Percentiles rank a stretch among this genome's conserved stretches.
phyloP scores from a whole-genome alignment of 2,888 invertebrate genomes.

The Hemicrepidius hirtus region DNA sequence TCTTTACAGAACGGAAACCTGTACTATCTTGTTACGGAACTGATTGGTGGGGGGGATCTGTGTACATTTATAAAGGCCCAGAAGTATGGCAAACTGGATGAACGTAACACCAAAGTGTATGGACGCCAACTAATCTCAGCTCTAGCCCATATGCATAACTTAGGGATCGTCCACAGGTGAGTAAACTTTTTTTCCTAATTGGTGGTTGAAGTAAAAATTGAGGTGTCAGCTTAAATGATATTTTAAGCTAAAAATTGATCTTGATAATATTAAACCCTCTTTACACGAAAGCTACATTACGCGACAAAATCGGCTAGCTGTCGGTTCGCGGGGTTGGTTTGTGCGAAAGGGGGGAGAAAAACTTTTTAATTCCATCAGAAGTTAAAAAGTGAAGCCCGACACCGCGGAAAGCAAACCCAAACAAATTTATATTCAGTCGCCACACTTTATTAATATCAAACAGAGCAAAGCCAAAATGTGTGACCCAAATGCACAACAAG shows the following conservation, averaged over 20 bases:
- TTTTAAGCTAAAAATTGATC: background rate
- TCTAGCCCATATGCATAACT: conserved; percentile 80
- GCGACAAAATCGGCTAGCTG: background rate
- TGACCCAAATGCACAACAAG: conserved; percentile 48
- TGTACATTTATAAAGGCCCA: conserved; percentile 79
- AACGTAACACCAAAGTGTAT: conserved; percentile 75
- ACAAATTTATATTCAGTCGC: conserved; percentile 43
- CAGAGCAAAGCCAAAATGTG: conserved; percentile 36
- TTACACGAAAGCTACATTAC: conserved; percentile 4
- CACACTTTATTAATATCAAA: conserved; percentile 51
- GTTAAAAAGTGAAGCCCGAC: conserved; percentile 41
- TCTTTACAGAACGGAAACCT: conserved; percentile 78
- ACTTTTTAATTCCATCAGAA: conserved; percentile 35
- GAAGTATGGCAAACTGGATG: conserved; percentile 75
- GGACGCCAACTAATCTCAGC: conserved; percentile 81
- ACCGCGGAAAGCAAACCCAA: conserved; percentile 27
- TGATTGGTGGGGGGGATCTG: conserved; percentile 83
- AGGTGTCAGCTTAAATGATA: no score
- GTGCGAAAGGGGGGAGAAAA: background rate
- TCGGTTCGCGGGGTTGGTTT: background rate
- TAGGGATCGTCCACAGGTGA: conserved; percentile 82
- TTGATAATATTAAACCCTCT: background rate
- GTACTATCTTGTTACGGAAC: conserved; percentile 84
- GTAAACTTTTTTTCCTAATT: conserved; percentile 49
- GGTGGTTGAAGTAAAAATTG: no score